A percentile compares a stretch with the other conserved stretches of the same genome.
Conservation (phyloP, 1,140 invertebrate genomes). For the Lethrus apterus region DNA sequence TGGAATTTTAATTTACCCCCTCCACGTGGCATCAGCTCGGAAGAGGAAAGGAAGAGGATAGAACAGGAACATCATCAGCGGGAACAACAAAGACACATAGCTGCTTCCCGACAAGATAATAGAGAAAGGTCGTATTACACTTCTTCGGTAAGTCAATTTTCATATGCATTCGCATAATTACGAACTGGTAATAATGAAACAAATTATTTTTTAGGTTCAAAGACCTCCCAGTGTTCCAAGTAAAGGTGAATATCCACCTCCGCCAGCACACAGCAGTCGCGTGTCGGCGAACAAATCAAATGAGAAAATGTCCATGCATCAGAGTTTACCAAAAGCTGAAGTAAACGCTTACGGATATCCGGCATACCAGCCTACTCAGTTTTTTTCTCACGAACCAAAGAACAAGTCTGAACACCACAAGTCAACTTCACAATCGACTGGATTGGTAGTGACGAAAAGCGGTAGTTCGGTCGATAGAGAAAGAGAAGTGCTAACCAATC, state of each 20-base stretch:
- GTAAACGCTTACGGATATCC: constrained; percentile 65
- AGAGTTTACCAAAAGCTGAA: constrained; percentile 60
- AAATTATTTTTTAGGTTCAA: constrained; percentile 26
- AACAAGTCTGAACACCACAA: constrained; percentile 45
- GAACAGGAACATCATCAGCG: constrained; percentile 32
- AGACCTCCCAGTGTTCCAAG: constrained; percentile 44
- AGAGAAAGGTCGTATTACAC: constrained; percentile 26
- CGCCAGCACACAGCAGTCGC: constrained; percentile 51
- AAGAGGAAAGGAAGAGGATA: constrained; percentile 33
- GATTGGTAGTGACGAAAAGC: constrained; percentile 38
- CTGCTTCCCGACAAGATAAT: constrained; percentile 10
- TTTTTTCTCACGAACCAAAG: constrained; percentile 46
- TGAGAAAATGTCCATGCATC: constrained; percentile 53
- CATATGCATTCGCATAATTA: too few relatives aligned
- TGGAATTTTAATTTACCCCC: constrained; percentile 46
- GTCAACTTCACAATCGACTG: constrained; percentile 39
- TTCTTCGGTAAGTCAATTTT: constrained; percentile 36
- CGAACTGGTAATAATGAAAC: too few relatives aligned
- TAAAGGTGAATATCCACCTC: constrained; percentile 53
- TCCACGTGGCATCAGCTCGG: constrained; percentile 34
- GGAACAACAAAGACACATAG: constrained; percentile 39
- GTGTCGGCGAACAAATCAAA: constrained; percentile 40
- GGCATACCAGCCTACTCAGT: constrained; percentile 49
- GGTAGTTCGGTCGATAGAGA: constrained; percentile 39
- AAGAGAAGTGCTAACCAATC: constrained; percentile 50